A percentile compares a stretch with the other conserved stretches of the same genome.
Conservation (phyloP, 2,888 invertebrate genomes). For the Matsumyia berberina region DNA sequence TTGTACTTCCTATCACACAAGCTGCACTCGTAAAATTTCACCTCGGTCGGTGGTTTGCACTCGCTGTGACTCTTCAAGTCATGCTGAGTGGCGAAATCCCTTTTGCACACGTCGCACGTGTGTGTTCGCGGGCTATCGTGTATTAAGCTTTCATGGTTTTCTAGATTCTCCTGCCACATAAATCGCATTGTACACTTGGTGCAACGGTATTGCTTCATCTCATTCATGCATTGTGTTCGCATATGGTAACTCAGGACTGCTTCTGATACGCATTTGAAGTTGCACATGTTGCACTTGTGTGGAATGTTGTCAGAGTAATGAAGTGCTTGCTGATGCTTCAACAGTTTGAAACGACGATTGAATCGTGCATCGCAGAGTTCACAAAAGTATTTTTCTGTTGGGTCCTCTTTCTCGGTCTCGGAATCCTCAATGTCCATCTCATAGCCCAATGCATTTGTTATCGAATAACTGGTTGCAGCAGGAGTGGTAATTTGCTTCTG, state of each 20-base stretch:
- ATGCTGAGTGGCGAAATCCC: slow-evolving; percentile 59
- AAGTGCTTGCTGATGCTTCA: slow-evolving; percentile 81
- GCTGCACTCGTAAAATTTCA: slow-evolving; percentile 80
- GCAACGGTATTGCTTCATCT: slow-evolving; percentile 80
- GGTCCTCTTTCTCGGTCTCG: slow-evolving; percentile 82
- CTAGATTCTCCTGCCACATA: slow-evolving; percentile 82
- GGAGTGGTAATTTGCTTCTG: slow-evolving; percentile 62
- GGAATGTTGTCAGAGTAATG: slow-evolving; percentile 85
- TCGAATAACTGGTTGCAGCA: slow-evolving; percentile 80
- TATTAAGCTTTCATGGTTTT: slow-evolving; percentile 78
- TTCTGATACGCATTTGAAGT: slow-evolving; percentile 85
- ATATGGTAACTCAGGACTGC: slow-evolving; percentile 86
- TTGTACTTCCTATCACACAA: slow-evolving; percentile 82
- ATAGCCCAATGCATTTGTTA: slow-evolving; percentile 81
- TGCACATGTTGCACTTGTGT: slow-evolving; percentile 85
- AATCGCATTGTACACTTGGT: slow-evolving; percentile 81
- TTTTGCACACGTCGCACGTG: slow-evolving; percentile 54
- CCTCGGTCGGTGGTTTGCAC: slow-evolving; percentile 59
- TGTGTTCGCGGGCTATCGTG: slow-evolving; percentile 59
- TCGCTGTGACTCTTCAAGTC: slow-evolving; percentile 56
- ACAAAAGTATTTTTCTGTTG: slow-evolving; percentile 79
- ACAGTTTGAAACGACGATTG: slow-evolving; percentile 81
- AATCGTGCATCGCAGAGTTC: slow-evolving; percentile 80
- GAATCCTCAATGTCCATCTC: slow-evolving; percentile 83
- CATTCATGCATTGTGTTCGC: slow-evolving; percentile 83